Evolutionary conservation across 2,888 invertebrate genomes (phyloP).

Genomic region (Cheilosia grossa): DNA sequence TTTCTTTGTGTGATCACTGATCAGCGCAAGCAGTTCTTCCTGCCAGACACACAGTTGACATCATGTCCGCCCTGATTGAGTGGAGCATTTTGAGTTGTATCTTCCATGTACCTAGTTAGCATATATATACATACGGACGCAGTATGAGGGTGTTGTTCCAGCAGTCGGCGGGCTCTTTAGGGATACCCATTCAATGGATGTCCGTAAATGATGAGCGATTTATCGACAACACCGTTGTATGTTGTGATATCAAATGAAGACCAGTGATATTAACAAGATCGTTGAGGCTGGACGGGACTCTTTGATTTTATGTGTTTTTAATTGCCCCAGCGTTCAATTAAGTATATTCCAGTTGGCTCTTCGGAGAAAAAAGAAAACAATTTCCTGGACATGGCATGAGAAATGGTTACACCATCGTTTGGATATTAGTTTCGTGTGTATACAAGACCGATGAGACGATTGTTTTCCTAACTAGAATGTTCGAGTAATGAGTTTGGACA

Average conservation of each 20-base stretch:
- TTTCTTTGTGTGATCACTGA: background rate
- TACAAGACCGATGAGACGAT: slow-evolving; percentile 29
- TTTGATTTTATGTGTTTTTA: slow-evolving; percentile 70
- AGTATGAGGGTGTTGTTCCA: slow-evolving; percentile 58
- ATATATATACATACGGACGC: slow-evolving; percentile 8
- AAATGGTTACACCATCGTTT: slow-evolving; percentile 60
- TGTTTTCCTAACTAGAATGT: slow-evolving; percentile 50
- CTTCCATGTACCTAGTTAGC: slow-evolving; percentile 57
- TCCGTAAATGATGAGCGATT: slow-evolving; percentile 60
- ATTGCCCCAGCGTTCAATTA: slow-evolving; percentile 52
- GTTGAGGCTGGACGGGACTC: slow-evolving; percentile 11
- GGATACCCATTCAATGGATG: background rate
- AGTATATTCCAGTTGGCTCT: slow-evolving; percentile 16
- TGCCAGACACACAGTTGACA: slow-evolving; percentile 51
- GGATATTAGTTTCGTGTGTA: slow-evolving; percentile 60
- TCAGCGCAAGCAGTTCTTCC: slow-evolving; percentile 12
- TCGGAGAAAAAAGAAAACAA: slow-evolving; percentile 2
- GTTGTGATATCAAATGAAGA: slow-evolving; percentile 69
- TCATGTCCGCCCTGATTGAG: slow-evolving; percentile 70
- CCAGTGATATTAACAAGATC: slow-evolving; percentile 67
- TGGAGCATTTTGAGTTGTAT: slow-evolving; percentile 67
- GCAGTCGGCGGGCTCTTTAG: background rate
- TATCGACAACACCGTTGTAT: slow-evolving; percentile 46
- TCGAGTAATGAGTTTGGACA: slow-evolving; percentile 31
- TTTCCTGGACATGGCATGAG: slow-evolving; percentile 33